phyloP scores from a whole-genome alignment of 2,113 vertebrate species.

The Pseudorasbora parva region DNA sequence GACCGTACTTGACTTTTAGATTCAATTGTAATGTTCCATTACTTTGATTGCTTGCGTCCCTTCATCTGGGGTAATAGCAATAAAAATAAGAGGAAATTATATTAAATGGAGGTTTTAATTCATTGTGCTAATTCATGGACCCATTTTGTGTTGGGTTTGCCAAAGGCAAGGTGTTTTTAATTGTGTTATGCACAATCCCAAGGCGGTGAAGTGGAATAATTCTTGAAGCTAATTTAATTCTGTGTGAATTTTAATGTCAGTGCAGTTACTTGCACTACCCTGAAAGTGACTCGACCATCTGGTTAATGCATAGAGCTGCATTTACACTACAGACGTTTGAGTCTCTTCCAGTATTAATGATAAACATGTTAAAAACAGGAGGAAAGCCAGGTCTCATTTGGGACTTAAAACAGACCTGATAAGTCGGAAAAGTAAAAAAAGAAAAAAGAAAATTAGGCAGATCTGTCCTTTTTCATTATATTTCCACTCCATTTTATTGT shows the following conservation, averaged over 20 bases:
- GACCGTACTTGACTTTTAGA: conserved; percentile 66
- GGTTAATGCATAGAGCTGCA: conserved; percentile 63
- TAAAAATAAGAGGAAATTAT: conserved; percentile 65
- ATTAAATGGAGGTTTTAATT: conserved; percentile 70
- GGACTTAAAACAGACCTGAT: conserved; percentile 7
- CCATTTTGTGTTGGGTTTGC: conserved; percentile 47
- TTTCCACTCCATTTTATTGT: not conserved
- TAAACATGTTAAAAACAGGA: conserved; percentile 7
- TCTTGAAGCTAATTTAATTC: conserved; percentile 67
- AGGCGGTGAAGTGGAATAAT: conserved; percentile 74
- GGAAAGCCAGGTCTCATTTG: not conserved
- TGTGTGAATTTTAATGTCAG: conserved; percentile 72
- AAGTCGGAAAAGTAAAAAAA: not conserved
- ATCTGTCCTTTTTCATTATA: not conserved
- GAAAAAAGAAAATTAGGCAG: not conserved
- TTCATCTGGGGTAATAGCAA: conserved; percentile 65
- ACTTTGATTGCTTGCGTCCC: conserved; percentile 73
- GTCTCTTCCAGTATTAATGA: conserved; percentile 34
- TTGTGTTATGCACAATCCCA: conserved; percentile 54
- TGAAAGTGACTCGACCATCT: conserved; percentile 61
- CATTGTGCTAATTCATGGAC: conserved; percentile 63
- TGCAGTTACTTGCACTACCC: conserved; percentile 68
- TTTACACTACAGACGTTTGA: conserved; percentile 43
- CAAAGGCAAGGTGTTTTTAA: conserved; percentile 62
- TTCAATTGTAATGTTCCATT: conserved; percentile 73